Conservation (phyloP, 2,888 invertebrate species). For the Eumerus sabulonum region DNA sequence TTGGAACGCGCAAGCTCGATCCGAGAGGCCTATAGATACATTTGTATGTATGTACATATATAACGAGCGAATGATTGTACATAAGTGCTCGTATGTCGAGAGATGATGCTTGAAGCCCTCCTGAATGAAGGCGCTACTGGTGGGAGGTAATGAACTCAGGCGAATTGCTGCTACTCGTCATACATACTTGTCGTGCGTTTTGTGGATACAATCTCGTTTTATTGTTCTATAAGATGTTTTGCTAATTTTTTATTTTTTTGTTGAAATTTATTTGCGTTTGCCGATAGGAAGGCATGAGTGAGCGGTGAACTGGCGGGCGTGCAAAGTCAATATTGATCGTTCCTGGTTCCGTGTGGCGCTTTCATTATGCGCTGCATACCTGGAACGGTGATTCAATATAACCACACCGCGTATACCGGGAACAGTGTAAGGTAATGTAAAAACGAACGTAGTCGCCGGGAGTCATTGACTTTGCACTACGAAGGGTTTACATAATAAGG, state of each 20-base stretch:
- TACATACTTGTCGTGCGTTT: constrained; percentile 15
- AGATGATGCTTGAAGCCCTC: constrained; percentile 11
- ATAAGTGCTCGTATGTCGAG: constrained; percentile 26
- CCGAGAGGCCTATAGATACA: constrained; percentile 21
- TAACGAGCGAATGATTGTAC: constrained; percentile 43
- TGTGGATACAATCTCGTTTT: constrained; percentile 50
- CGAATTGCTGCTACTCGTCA: constrained; percentile 1
- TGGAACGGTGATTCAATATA: constrained; percentile 32
- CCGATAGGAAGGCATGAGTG: constrained; percentile 26
- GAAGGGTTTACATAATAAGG: constrained; percentile 56
- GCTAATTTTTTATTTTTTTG: constrained; percentile 34
- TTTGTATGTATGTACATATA: constrained; percentile 23
- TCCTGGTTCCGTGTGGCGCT: constrained; percentile 22
- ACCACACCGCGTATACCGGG: neutral
- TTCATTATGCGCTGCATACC: constrained; percentile 35
- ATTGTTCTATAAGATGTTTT: constrained; percentile 41
- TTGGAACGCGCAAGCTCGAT: constrained; percentile 30
- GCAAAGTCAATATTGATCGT: constrained; percentile 61
- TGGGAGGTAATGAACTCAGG: constrained; percentile 64
- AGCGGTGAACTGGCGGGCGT: neutral
- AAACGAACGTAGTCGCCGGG: neutral
- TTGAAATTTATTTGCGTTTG: constrained; percentile 57
- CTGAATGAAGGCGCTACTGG: constrained; percentile 36
- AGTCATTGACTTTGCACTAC: constrained; percentile 61
- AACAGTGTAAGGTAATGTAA: neutral